Conservation (phyloP, 2,888 invertebrate genomes). For the Ferrisia virgata region DNA sequence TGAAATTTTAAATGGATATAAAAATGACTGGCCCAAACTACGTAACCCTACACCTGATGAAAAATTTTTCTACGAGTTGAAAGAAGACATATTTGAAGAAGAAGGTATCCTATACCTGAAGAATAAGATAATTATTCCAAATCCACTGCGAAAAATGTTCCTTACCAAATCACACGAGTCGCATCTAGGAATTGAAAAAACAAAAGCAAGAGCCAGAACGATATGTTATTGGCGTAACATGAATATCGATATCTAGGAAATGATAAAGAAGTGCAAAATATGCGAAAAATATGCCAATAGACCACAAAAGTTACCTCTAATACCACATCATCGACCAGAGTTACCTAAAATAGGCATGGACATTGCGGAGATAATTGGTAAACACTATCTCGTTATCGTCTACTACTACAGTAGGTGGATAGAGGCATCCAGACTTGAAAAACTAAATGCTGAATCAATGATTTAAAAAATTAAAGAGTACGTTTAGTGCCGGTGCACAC, state of each 20-base stretch:
- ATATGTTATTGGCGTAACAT: slow-evolving; percentile 49
- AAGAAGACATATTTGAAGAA: slow-evolving; percentile 18
- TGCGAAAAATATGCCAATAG: slow-evolving; percentile 46
- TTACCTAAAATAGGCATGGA: slow-evolving; percentile 51
- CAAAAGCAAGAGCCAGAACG: slow-evolving; percentile 46
- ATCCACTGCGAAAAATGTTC: slow-evolving; percentile 22
- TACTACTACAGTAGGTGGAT: slow-evolving; percentile 50
- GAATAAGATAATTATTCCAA: slow-evolving; percentile 46
- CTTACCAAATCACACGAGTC: slow-evolving; percentile 47
- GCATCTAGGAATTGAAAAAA: slow-evolving; percentile 47
- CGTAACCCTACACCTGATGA: background rate
- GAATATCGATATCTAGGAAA: slow-evolving; percentile 47
- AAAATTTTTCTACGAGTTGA: background rate
- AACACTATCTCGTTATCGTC: slow-evolving; percentile 49
- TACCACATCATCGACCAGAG: slow-evolving; percentile 49
- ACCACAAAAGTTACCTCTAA: slow-evolving; percentile 49
- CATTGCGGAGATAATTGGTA: slow-evolving; percentile 50
- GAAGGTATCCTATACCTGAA: slow-evolving; percentile 8
- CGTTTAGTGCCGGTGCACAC: no score
- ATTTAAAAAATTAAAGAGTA: background rate
- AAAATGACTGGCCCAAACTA: slow-evolving; percentile 34
- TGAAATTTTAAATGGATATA: background rate
- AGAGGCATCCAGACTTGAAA: no score
- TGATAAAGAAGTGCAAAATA: slow-evolving; percentile 48
- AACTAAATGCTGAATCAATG: background rate